Conservation (phyloP, 2,113 vertebrate genomes). For the Brachypteracias leptosomus region DNA sequence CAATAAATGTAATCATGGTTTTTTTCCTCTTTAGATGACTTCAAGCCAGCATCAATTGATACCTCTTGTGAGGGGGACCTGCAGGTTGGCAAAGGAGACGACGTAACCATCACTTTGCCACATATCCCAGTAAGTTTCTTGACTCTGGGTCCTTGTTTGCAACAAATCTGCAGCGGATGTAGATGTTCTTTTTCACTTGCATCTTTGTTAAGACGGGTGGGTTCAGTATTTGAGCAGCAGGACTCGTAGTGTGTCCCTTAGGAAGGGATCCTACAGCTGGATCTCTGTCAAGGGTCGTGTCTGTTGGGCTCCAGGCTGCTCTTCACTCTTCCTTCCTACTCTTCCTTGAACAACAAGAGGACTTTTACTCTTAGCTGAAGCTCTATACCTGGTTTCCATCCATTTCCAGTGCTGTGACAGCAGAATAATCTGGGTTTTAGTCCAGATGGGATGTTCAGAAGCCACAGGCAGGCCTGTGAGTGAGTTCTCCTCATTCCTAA, state of each 20-base stretch:
- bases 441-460: not conserved
- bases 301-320: not conserved
- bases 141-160: not conserved
- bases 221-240: not conserved
- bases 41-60: slow-evolving; percentile 97
- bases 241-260: not conserved
- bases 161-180: not conserved
- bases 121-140: slow-evolving; percentile 90
- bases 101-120: slow-evolving; percentile 96
- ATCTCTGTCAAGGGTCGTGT: not conserved
- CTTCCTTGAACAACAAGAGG: not conserved
- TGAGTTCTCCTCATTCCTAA: not conserved
- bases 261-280: not conserved
- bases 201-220: not conserved
- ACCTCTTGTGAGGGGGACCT: slow-evolving; percentile 95
- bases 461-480: not conserved
- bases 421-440: not conserved
- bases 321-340: not conserved
- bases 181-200: not conserved
- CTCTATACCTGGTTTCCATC: not conserved
- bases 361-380: not conserved
- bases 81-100: slow-evolving; percentile 97
- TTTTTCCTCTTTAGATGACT: slow-evolving; percentile 85
- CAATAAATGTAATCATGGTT: not conserved
- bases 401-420: not conserved